phyloP scores from a whole-genome alignment of 1,140 invertebrate genomes.

The Cotesia glomerata region DNA sequence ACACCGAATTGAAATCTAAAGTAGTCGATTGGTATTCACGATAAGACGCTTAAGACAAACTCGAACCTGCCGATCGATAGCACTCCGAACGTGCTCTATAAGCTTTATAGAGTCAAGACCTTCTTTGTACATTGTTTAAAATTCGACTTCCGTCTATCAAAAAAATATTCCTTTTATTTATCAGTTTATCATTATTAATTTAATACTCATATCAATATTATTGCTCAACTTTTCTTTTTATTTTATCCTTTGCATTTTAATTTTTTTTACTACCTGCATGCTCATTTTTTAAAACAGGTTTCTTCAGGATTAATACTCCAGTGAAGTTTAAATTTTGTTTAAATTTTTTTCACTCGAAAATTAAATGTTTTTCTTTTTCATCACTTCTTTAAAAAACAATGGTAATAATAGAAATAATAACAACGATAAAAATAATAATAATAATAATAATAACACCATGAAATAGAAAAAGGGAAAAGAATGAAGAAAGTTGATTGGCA shows the following conservation, averaged over 20 bases:
- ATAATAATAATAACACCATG: not conserved
- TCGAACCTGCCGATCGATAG: slow-evolving; percentile 48
- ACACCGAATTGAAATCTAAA: slow-evolving; percentile 48
- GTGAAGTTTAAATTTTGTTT: too few relatives aligned
- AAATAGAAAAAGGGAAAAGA: slow-evolving; percentile 44
- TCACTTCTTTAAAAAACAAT: too few relatives aligned
- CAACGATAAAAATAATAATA: too few relatives aligned
- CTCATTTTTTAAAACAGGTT: too few relatives aligned
- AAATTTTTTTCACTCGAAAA: too few relatives aligned
- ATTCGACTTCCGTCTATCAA: not conserved
- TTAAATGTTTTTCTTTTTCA: too few relatives aligned
- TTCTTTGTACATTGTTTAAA: slow-evolving; percentile 11
- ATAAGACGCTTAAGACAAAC: slow-evolving; percentile 39
- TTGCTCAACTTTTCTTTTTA: too few relatives aligned
- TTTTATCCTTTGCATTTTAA: too few relatives aligned
- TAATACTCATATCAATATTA: not conserved
- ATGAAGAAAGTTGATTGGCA: slow-evolving; percentile 56
- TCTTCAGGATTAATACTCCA: too few relatives aligned
- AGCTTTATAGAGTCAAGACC: slow-evolving; percentile 1
- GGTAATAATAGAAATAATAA: too few relatives aligned
- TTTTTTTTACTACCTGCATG: too few relatives aligned
- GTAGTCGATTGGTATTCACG: slow-evolving; percentile 47
- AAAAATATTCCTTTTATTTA: not conserved
- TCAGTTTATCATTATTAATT: slow-evolving; percentile 1
- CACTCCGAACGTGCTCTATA: slow-evolving; percentile 31